Evolutionary conservation across 2,113 vertebrate species (phyloP).

Genomic region (Aegotheles bennettii): DNA sequence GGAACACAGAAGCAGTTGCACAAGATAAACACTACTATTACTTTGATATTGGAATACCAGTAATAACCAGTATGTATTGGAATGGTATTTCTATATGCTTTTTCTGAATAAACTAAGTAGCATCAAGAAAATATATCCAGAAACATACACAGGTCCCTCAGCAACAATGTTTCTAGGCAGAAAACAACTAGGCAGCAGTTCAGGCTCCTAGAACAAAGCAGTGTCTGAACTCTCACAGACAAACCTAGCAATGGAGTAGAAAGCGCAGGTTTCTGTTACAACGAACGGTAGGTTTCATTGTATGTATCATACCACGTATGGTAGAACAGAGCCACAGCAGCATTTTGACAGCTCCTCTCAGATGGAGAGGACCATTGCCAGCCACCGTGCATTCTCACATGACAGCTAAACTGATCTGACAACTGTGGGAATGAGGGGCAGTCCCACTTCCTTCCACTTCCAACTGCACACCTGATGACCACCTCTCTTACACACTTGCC

Average conservation of each 20-base stretch:
- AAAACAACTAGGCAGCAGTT: background rate
- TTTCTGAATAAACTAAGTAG: background rate
- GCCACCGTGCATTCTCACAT: accelerated
- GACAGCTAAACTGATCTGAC: background rate
- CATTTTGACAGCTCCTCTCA: background rate
- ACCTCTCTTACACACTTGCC: accelerated
- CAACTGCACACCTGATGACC: accelerated
- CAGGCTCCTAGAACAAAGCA: background rate
- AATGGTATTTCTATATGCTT: background rate
- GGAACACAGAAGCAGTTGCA: background rate
- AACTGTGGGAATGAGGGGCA: accelerated
- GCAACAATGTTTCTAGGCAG: background rate
- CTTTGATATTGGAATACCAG: background rate
- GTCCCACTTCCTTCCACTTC: background rate
- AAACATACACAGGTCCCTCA: background rate
- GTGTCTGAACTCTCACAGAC: background rate
- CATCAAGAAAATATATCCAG: background rate
- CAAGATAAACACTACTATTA: background rate
- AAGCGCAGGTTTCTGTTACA: conserved; percentile 15
- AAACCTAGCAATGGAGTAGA: background rate
- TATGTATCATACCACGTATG: accelerated
- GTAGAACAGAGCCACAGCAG: background rate
- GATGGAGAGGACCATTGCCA: background rate
- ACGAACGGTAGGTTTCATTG: background rate
- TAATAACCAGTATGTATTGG: background rate